Percentiles rank a stretch among this genome's conserved stretches.
These are phyloP conservation scores for Menidia beryllina DNA, from an alignment of 2,113 vertebrate species.

Conservation along the genomic window DNA sequence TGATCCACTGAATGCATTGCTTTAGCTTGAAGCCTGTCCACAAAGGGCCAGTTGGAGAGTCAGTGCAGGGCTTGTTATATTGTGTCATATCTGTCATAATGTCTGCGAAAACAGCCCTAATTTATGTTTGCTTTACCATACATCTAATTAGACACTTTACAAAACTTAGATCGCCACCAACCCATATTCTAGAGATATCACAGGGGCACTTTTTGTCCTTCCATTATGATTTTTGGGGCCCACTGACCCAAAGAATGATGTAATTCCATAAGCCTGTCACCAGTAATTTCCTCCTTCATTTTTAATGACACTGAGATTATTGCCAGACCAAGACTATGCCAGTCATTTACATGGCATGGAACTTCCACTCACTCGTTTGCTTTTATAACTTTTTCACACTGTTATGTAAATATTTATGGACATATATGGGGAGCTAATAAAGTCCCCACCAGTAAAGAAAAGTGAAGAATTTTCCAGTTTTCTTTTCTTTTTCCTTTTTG, in stretches of 20 bases:
- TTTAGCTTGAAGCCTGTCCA: neutral
- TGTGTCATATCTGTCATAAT: neutral
- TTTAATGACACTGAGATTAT: conserved; percentile 78
- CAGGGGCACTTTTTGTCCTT: conserved; percentile 22
- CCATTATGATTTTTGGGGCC: conserved; percentile 63
- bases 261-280: conserved; percentile 82
- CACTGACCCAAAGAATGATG: conserved; percentile 76
- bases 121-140: neutral
- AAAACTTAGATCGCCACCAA: conserved; percentile 5
- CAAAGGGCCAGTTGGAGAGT: neutral
- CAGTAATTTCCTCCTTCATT: conserved; percentile 80
- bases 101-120: neutral
- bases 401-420: conserved; percentile 76
- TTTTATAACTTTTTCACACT: conserved; percentile 65
- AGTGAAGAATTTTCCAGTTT: conserved; percentile 51
- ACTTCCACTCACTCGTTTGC: conserved; percentile 7
- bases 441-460: conserved; percentile 44
- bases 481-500: conserved; percentile 57
- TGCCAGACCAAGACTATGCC: conserved; percentile 66
- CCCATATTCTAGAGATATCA: conserved; percentile 11
- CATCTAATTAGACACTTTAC: neutral
- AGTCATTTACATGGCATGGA: conserved; percentile 66
- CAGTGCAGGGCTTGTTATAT: neutral
- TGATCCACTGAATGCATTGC: neutral
- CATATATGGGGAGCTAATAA: conserved; percentile 68